Conservation (phyloP, 2,888 invertebrate species). For the Ectobius pallidus region DNA sequence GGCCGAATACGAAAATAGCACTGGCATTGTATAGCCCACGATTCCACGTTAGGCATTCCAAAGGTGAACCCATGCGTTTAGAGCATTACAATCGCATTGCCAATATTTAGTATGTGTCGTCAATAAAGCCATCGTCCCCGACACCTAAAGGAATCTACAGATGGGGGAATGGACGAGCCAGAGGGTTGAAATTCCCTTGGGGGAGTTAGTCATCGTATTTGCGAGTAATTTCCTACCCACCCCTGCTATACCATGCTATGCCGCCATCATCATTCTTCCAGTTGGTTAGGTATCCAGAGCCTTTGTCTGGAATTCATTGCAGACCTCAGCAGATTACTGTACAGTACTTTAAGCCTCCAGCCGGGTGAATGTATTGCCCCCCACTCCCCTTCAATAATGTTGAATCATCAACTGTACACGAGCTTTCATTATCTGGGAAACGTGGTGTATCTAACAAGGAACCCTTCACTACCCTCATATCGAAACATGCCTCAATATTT, state of each 20-base stretch:
- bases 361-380: not conserved
- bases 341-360: not conserved
- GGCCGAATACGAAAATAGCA: no score
- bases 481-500: no score
- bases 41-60: no score
- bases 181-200: not conserved
- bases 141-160: not conserved
- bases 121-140: not conserved
- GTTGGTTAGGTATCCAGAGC: not conserved
- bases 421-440: not conserved
- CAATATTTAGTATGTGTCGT: not conserved
- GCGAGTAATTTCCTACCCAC: slow-evolving; percentile 4
- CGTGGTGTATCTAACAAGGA: no score
- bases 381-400: not conserved
- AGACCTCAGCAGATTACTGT: not conserved
- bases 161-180: not conserved
- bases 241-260: not conserved
- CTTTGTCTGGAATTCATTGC: slow-evolving; percentile 9
- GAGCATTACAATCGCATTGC: not conserved
- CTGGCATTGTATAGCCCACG: no score
- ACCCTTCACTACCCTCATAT: no score
- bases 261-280: not conserved
- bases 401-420: not conserved
- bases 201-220: slow-evolving; percentile 18
- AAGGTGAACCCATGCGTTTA: no score